Base-by-base conservation (phyloP, 2,797 vertebrate genomes). In the Crax fasciolata region DNA sequence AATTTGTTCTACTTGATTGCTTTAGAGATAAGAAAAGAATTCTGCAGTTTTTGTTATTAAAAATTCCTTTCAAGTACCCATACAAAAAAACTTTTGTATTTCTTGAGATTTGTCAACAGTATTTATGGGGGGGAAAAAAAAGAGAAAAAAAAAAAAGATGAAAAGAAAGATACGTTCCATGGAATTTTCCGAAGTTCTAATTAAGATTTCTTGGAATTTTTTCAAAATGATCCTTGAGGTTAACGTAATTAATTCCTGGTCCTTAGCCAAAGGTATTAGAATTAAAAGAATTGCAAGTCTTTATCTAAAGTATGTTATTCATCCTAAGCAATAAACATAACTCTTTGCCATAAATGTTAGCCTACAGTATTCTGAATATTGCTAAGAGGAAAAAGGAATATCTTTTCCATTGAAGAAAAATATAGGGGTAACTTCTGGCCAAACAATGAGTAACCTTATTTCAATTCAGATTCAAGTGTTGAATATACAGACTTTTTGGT, bases 21-120 rank as follows among this genome's bases (percentile, higher is more conserved):
- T 90, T 87, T 92, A 52, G 67, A 90, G 92, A 96, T 86, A 94
- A 82, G 41, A 70, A 55, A 89, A 89, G 24, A 77, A 78, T 89
- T 43, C 24, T 61, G 32, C 16, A 10, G 11, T 9, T 3, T 54
- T 85, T 62, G 78, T 32, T n/a, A 67, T 66, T 80, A 27, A 51
- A 81, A 89, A 52, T 35, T 11, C 2, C 19, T 91, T 94, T 90
- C 3, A 58, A 57, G 28, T 27, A 54, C 13, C 14, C n/a, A 4
- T 35, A 43, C 76, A 74, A 15, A 61, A 71, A 62, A 70, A 9
- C 5, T 43, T 54, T 4, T 20, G 1, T 2, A 19, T 57, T 84
- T 84, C 52, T 84, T 79, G 48, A 71, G 28, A 71, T 61, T 39
- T 54, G 10, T 10, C 11, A 57, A 2, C 2, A 27, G 44, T 54